Conservation (phyloP, 2,113 vertebrate genomes). For the Oostethus manadensis region DNA sequence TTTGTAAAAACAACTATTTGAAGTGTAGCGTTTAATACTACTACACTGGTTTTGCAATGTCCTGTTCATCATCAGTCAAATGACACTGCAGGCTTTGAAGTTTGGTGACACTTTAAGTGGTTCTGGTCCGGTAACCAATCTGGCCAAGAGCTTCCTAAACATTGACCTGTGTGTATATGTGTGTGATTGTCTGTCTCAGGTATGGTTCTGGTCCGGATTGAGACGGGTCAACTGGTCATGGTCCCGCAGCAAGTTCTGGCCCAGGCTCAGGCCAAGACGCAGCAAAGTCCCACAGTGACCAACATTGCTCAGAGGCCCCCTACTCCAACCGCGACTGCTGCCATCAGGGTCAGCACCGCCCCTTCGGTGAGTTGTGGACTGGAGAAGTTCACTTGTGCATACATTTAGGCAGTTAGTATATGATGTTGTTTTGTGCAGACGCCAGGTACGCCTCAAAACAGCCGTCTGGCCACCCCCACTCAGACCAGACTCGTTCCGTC, state of each 20-base stretch:
- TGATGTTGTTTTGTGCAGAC: constrained; percentile 38
- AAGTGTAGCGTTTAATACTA: neutral
- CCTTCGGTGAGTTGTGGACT: constrained; percentile 62
- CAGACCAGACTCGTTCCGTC: constrained; percentile 73
- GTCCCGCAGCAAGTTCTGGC: constrained; percentile 82
- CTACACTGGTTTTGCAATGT: neutral
- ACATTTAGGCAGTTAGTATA: neutral
- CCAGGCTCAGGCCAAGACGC: constrained; percentile 75
- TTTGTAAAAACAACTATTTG: too few species aligned
- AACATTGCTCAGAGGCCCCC: constrained; percentile 72
- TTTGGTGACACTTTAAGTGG: neutral
- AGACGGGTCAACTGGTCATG: constrained; percentile 82
- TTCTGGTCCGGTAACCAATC: too few species aligned
- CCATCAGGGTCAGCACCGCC: constrained; percentile 74
- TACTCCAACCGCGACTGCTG: constrained; percentile 64
- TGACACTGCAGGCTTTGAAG: too few species aligned
- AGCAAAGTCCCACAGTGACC: constrained; percentile 67
- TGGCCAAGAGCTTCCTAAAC: too few species aligned
- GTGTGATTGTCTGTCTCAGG: constrained; percentile 49
- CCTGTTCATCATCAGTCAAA: too few species aligned
- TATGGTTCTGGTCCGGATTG: constrained; percentile 82
- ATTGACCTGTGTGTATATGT: too few species aligned
- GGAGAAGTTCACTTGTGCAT: too few species aligned
- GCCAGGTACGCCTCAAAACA: constrained; percentile 54
- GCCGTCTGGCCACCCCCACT: constrained; percentile 60